Percentiles rank a stretch among this genome's conserved stretches.
phyloP scores from a whole-genome alignment of 2,888 invertebrate species.

The Nemoura dubitans region DNA sequence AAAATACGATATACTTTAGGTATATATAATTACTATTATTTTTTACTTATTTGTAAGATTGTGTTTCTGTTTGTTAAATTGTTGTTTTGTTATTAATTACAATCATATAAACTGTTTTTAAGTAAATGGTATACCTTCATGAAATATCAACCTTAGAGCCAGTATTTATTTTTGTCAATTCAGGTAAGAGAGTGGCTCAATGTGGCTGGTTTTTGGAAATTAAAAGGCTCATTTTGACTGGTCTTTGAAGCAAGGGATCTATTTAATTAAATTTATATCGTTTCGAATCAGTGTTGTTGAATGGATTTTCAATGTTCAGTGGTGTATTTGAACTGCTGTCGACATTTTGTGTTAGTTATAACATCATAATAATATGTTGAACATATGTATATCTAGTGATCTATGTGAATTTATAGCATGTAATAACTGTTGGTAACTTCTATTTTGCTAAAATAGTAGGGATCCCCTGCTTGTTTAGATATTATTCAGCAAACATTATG shows the following conservation, averaged over 20 bases:
- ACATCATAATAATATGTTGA: not conserved
- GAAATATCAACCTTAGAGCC: not conserved
- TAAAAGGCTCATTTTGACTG: not conserved
- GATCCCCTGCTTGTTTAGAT: not conserved
- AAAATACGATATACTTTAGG: no score
- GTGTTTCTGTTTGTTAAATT: not conserved
- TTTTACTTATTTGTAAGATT: not conserved
- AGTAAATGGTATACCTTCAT: no score
- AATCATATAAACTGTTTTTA: not conserved
- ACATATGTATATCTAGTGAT: not conserved
- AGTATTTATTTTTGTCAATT: not conserved
- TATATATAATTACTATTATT: not conserved
- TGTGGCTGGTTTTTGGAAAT: no score
- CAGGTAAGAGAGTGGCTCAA: not conserved
- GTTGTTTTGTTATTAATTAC: no score
- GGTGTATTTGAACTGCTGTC: not conserved
- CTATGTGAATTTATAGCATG: not conserved
- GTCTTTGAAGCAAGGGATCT: not conserved
- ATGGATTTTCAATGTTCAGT: not conserved
- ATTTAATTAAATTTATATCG: not conserved
- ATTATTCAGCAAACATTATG: not conserved
- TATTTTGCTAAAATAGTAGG: not conserved
- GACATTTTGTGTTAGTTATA: not conserved
- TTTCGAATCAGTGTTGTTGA: not conserved
- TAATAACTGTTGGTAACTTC: not conserved